Conservation (phyloP, 2,113 vertebrate species). For the Atrichornis clamosus region DNA sequence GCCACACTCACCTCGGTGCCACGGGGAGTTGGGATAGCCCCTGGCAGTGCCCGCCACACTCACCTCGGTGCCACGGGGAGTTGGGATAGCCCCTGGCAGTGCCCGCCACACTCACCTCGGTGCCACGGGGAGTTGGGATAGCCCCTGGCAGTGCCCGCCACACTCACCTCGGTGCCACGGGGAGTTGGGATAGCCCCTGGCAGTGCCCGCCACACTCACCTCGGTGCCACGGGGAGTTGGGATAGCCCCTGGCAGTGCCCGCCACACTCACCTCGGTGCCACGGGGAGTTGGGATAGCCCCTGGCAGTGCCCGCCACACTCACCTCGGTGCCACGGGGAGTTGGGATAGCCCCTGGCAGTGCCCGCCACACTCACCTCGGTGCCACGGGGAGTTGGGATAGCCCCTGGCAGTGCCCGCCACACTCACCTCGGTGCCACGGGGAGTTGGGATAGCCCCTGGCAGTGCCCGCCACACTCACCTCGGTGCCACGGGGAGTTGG, state of each 20-base stretch:
- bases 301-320: background rate
- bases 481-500: constrained; percentile 91
- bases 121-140: background rate
- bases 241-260: constrained; percentile 81
- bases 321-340: background rate
- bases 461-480: constrained; percentile 66
- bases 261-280: background rate
- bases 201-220: constrained; percentile 66
- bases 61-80: background rate
- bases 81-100: background rate
- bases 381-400: background rate
- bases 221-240: constrained; percentile 91
- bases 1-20: background rate
- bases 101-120: background rate
- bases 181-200: background rate
- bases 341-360: background rate
- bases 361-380: background rate
- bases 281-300: background rate
- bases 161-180: fast-evolving
- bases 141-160: background rate
- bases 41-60: background rate
- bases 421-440: fast-evolving
- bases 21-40: background rate
- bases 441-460: background rate
- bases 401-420: background rate